A percentile compares a stretch with the other conserved stretches of the same genome.
Evolutionary conservation across 2,113 vertebrate species (phyloP).

Genomic region (Pygoscelis adeliae): DNA sequence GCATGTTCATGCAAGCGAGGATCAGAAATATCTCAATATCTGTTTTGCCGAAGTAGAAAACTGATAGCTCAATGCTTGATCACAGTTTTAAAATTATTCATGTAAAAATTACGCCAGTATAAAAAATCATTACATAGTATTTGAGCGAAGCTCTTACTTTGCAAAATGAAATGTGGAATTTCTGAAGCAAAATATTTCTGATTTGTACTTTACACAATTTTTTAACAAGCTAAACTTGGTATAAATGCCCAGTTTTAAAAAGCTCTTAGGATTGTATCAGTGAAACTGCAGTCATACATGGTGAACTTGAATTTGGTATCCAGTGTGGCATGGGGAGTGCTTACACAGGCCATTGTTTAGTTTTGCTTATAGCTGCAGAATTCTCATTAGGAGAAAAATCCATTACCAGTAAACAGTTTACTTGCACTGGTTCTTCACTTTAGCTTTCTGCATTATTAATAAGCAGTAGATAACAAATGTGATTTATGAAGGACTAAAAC

Average conservation of each 20-base stretch:
- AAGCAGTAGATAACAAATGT: neutral
- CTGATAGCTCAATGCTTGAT: neutral
- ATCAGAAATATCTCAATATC: neutral
- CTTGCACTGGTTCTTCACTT: constrained; percentile 13
- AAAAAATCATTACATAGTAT: neutral
- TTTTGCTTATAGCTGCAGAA: neutral
- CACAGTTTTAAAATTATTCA: neutral
- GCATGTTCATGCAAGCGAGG: neutral
- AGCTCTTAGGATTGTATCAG: neutral
- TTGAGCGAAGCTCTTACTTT: neutral
- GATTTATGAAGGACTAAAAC: constrained; percentile 43
- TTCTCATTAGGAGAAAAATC: neutral
- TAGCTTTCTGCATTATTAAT: constrained; percentile 58
- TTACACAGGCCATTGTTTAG: neutral
- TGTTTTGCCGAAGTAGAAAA: neutral
- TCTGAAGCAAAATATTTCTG: neutral
- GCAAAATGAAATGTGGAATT: neutral
- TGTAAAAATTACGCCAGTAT: neutral
- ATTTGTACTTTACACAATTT: neutral
- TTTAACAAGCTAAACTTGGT: neutral
- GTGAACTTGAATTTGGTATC: neutral
- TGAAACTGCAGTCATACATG: neutral
- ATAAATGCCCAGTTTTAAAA: neutral
- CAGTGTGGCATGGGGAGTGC: rapidly evolving
- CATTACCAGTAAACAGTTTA: constrained; percentile 9